phyloP scores from a whole-genome alignment of 1,140 invertebrate genomes.

The Ericerus pela region DNA sequence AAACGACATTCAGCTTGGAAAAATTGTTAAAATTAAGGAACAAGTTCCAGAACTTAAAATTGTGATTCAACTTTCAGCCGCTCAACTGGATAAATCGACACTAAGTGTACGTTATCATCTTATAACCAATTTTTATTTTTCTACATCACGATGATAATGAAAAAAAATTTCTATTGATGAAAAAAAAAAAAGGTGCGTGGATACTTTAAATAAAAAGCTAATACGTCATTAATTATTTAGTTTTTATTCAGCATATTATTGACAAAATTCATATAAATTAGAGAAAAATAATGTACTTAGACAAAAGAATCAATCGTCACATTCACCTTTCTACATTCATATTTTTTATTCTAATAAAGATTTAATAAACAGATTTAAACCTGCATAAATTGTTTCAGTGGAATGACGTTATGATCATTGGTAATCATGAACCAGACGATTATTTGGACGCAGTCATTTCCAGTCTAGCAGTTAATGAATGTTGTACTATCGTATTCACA shows the following conservation, averaged over 20 bases:
- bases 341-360: background rate
- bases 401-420: slow-evolving; percentile 56
- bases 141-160: background rate
- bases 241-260: too few relatives aligned
- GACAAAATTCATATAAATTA: too few relatives aligned
- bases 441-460: slow-evolving; percentile 51
- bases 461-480: slow-evolving; percentile 66
- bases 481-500: slow-evolving; percentile 80
- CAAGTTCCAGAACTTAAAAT: slow-evolving; percentile 62
- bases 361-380: background rate
- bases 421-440: slow-evolving; percentile 49
- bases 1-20: slow-evolving; percentile 71
- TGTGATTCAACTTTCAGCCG: slow-evolving; percentile 70
- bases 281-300: too few relatives aligned
- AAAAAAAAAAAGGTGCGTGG: too few relatives aligned
- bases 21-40: slow-evolving; percentile 56
- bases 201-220: too few relatives aligned
- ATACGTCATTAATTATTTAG: too few relatives aligned
- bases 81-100: slow-evolving; percentile 38
- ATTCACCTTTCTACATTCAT: background rate
- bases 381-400: slow-evolving; percentile 12
- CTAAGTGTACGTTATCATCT: slow-evolving; percentile 51
- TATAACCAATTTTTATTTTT: background rate
- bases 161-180: too few relatives aligned
- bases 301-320: background rate